These are phyloP conservation scores for Atta cephalotes DNA, from an alignment of 1,140 invertebrate species.

Conservation along the genomic window DNA sequence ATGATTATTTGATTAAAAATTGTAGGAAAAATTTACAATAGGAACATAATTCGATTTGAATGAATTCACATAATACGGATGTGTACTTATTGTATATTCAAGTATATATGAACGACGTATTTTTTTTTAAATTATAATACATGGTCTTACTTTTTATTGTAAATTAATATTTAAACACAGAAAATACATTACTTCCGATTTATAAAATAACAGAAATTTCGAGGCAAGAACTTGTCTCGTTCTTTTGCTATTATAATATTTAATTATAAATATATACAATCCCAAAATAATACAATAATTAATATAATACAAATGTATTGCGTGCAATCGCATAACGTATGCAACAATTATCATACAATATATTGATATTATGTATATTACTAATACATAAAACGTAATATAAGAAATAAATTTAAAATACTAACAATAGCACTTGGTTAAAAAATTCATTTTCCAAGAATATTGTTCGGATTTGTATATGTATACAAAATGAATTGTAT, in stretches of 20 bases:
- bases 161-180: slow-evolving; percentile 36
- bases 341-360: slow-evolving; percentile 72
- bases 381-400: slow-evolving; percentile 68
- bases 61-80: neutral
- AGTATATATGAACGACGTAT: neutral
- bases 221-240: neutral
- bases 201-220: slow-evolving; percentile 68
- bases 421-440: slow-evolving; percentile 55
- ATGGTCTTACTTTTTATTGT: neutral
- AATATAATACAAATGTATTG: slow-evolving; percentile 71
- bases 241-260: slow-evolving; percentile 35
- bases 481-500: neutral
- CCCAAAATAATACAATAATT: slow-evolving; percentile 71
- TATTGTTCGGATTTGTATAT: slow-evolving; percentile 9
- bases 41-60: neutral
- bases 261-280: slow-evolving; percentile 73
- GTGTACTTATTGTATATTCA: neutral
- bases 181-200: slow-evolving; percentile 42
- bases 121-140: neutral
- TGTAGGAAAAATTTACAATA: neutral
- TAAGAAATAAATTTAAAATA: slow-evolving; percentile 50
- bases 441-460: slow-evolving; percentile 24
- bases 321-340: slow-evolving; percentile 64
- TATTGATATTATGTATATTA: slow-evolving; percentile 65
- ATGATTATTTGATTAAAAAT: neutral